A percentile compares a stretch with the other conserved stretches of the same genome.
Conservation (phyloP, 2,113 vertebrate species). For the Monopterus albus region DNA sequence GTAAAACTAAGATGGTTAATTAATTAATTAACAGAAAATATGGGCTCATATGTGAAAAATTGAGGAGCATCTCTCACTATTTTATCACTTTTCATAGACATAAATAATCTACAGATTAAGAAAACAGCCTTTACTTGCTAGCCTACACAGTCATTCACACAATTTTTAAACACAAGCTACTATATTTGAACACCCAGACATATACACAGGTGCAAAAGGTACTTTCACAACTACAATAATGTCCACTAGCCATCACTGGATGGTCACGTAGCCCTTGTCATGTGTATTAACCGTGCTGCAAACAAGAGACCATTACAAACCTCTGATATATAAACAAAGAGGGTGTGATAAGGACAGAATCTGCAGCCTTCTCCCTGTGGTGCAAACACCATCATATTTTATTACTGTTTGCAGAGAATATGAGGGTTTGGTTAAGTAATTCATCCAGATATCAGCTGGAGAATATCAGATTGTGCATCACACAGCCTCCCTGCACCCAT, state of each 20-base stretch:
- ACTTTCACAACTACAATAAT: not conserved
- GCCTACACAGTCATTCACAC: no score
- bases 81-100: no score
- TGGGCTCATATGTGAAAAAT: no score
- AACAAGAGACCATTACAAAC: not conserved
- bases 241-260: not conserved
- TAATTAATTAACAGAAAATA: not conserved
- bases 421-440: slow-evolving; percentile 25
- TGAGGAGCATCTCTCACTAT: no score
- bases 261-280: not conserved
- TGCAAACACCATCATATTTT: slow-evolving; percentile 14
- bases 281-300: not conserved
- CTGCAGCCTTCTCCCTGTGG: not conserved
- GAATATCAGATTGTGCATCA: slow-evolving; percentile 11
- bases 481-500: slow-evolving; percentile 13
- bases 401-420: slow-evolving; percentile 13
- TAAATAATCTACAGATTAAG: no score
- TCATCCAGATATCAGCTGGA: slow-evolving; percentile 35
- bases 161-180: not conserved
- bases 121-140: no score
- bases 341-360: not conserved
- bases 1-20: not conserved
- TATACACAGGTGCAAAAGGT: not conserved
- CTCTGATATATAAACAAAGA: not conserved
- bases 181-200: not conserved